Percentiles rank a stretch among this genome's conserved stretches.
phyloP scores from a whole-genome alignment of 2,888 invertebrate genomes.

The Diplazon laetatorius region DNA sequence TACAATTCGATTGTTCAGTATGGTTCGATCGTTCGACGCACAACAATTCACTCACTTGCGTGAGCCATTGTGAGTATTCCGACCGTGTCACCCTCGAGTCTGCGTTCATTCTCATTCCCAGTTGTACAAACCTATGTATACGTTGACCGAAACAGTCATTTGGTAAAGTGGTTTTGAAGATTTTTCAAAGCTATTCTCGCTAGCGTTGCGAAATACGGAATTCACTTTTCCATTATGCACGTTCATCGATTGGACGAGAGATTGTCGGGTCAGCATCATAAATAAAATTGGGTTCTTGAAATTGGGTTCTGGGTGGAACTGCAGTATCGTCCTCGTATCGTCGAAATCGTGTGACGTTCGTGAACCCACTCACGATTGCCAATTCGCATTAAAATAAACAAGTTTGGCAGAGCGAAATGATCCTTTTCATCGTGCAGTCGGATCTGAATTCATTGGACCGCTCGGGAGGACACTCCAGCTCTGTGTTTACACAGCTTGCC shows the following conservation, averaged over 20 bases:
- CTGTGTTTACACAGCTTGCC: constrained; percentile 53
- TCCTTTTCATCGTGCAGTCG: constrained; percentile 7
- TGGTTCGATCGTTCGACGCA: constrained; percentile 53
- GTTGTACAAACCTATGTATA: constrained; percentile 10
- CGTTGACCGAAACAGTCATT: constrained; percentile 49
- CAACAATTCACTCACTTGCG: constrained; percentile 49
- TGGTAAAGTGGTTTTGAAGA: constrained; percentile 61
- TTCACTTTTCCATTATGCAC: constrained; percentile 4
- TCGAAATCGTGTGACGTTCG: background rate
- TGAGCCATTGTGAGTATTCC: constrained; percentile 47
- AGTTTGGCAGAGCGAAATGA: constrained; percentile 6
- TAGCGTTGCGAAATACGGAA: constrained; percentile 40
- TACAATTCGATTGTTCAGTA: constrained; percentile 54
- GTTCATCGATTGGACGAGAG: background rate
- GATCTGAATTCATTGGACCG: too few species aligned
- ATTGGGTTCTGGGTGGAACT: constrained; percentile 11
- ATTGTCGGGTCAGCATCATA: constrained; percentile 39
- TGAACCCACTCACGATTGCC: constrained; percentile 20
- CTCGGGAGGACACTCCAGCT: constrained; percentile 1
- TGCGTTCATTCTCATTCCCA: constrained; percentile 43
- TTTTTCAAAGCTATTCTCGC: constrained; percentile 41
- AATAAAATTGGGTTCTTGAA: constrained; percentile 47
- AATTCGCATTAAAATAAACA: constrained; percentile 48
- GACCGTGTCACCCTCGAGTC: constrained; percentile 42
- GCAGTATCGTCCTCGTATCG: background rate